Conservation (phyloP, 2,113 vertebrate species). For the Stigmatopora argus region DNA sequence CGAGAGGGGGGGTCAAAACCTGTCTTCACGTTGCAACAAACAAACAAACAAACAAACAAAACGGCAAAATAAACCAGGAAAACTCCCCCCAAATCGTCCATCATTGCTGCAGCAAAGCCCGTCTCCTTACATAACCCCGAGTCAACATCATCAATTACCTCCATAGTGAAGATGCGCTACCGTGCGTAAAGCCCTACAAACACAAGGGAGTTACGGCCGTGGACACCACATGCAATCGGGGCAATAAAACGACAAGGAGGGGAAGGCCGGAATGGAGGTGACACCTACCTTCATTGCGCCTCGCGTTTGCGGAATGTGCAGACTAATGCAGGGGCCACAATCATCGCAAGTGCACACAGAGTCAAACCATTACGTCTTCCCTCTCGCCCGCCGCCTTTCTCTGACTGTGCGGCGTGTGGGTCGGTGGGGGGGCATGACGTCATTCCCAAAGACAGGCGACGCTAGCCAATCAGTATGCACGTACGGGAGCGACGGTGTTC, state of each 20-base stretch:
- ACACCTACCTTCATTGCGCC: slow-evolving; percentile 73
- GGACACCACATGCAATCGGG: neutral
- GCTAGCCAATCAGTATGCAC: slow-evolving; percentile 56
- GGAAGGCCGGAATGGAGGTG: neutral
- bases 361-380: slow-evolving; percentile 76
- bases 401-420: slow-evolving; percentile 39
- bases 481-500: slow-evolving; percentile 45
- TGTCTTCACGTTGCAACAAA: slow-evolving; percentile 29
- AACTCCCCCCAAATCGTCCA: neutral
- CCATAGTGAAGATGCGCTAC: slow-evolving; percentile 17
- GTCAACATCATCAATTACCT: neutral
- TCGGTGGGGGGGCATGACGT: slow-evolving; percentile 64
- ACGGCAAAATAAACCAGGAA: neutral
- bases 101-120: neutral
- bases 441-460: slow-evolving; percentile 48
- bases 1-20: slow-evolving; percentile 12
- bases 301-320: slow-evolving; percentile 61
- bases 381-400: slow-evolving; percentile 58
- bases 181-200: slow-evolving; percentile 11
- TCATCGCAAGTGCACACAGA: slow-evolving; percentile 64
- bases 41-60: neutral
- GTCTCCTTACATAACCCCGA: slow-evolving; percentile 1
- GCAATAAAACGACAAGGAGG: neutral
- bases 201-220: neutral
- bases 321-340: slow-evolving; percentile 61